These are phyloP conservation scores for Thera obeliscata DNA, from an alignment of 2,888 invertebrate species.

Conservation along the genomic window DNA sequence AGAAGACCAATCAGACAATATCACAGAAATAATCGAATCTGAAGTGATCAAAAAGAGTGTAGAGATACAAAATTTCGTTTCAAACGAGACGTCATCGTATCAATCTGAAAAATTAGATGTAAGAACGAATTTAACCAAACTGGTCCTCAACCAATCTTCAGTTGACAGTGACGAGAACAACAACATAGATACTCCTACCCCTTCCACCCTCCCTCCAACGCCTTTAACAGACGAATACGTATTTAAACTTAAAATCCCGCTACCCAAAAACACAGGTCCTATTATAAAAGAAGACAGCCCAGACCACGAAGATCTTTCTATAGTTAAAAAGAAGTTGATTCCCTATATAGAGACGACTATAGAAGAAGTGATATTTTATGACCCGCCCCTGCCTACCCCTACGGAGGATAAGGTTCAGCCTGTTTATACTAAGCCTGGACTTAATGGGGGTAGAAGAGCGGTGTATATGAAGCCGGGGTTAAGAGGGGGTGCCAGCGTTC, in stretches of 20 bases:
- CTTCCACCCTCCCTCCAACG: constrained; percentile 65
- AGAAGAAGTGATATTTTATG: constrained; percentile 62
- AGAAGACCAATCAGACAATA: constrained; percentile 25
- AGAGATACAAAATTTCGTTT: constrained; percentile 26
- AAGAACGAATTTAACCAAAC: constrained; percentile 41
- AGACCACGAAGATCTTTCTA: constrained; percentile 64
- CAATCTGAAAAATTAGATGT: constrained; percentile 37
- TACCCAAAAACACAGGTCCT: constrained; percentile 62
- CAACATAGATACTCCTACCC: constrained; percentile 59
- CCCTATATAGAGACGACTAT: constrained; percentile 69
- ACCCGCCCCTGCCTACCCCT: constrained; percentile 68
- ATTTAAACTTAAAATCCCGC: constrained; percentile 64
- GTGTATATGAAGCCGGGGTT: constrained; percentile 61
- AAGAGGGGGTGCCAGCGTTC: constrained; percentile 37
- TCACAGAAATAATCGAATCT: constrained; percentile 29
- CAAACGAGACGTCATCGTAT: constrained; percentile 37
- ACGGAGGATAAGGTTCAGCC: constrained; percentile 54
- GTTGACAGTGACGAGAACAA: constrained; percentile 46
- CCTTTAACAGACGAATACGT: constrained; percentile 76
- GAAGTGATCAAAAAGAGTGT: constrained; percentile 37
- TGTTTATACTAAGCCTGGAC: constrained; percentile 58
- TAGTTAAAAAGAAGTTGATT: constrained; percentile 69
- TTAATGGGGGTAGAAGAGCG: constrained; percentile 49
- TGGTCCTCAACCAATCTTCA: constrained; percentile 39
- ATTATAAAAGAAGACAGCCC: constrained; percentile 48